Evolutionary conservation across 2,888 invertebrate species (phyloP), one percentile per base, ranked within the genome.

Genomic region (Chymomyza fuscimana): DNA sequence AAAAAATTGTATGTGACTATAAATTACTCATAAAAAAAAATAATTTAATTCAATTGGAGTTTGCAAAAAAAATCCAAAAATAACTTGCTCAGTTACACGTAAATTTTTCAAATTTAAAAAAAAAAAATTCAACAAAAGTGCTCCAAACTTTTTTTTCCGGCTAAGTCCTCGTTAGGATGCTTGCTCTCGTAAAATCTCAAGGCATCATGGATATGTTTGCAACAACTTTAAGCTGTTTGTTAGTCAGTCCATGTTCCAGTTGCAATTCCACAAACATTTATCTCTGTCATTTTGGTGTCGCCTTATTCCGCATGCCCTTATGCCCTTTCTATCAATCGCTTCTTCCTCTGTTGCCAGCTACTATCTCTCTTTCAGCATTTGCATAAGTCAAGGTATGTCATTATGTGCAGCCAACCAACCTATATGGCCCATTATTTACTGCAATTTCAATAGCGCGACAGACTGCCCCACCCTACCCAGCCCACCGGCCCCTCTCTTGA

Each of bases 361-460:
- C 32, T 46, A 46, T 46, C 40, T 10, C 40, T 12, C 12, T 46
- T 46, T 46, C 40, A 46, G 40, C 40, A 46, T 46, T 46, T 46
- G 40, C 40, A 46, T 46, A 46, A 46, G 40, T 46, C 40, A 46
- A 46, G 40, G 40, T 46, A 46, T 46, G 40, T 15, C 40, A 46
- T 46, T 46, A 46, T 32, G 32, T 32, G 32, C 40, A 46, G 12
- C 10, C 40, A 46, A 12, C 40, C 40, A 46, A 46, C 40, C 40
- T 46, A 46, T 46, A 46, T 46, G 40, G 40, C 40, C 40, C 40
- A 82, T 82, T 87, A 84, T 87, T 79, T 82, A 87, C 87, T 84
- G 86, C 83, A 73, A 71, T 82, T 80, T 72, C 86, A 85, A 85
- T 82, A 82, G 72, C 76, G 77, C 63, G 66, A 70, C 54, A 22